Conservation (phyloP, 1,140 invertebrate species). For the Bathynomus jamesi region DNA sequence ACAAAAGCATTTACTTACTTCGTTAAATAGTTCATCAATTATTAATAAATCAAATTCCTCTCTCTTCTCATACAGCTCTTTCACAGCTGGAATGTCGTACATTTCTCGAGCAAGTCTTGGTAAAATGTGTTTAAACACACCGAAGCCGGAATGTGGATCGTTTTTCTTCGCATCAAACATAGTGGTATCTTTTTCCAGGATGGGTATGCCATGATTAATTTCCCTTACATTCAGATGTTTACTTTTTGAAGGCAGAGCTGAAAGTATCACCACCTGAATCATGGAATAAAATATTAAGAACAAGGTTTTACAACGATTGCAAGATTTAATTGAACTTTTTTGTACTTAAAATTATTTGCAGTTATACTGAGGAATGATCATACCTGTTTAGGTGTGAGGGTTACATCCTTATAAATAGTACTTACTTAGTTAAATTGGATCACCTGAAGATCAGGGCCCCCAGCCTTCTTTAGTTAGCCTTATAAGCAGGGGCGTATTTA, state of each 20-base stretch:
- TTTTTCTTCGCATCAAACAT: background rate
- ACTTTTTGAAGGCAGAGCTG: background rate
- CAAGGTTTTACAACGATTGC: no score
- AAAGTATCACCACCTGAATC: conserved; percentile 5
- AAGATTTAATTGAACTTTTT: no score
- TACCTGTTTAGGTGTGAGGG: no score
- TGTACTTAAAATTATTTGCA: no score
- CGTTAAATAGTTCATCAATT: conserved; percentile 6
- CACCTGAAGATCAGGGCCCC: no score
- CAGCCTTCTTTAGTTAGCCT: no score
- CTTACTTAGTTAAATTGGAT: no score
- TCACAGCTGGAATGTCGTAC: conserved; percentile 9
- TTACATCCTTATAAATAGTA: no score
- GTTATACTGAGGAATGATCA: no score
- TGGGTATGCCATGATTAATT: background rate
- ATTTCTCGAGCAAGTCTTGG: conserved; percentile 1
- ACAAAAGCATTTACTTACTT: no score
- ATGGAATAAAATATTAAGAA: background rate
- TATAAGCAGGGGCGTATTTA: no score
- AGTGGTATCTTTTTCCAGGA: background rate
- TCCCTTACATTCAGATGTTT: conserved; percentile 3
- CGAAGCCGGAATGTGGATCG: background rate
- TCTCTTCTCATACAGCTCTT: conserved; percentile 6
- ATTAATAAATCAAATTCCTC: conserved; percentile 13
- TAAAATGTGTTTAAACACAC: background rate